Conservation (phyloP, 2,113 vertebrate species). For the Corythaeola cristata region DNA sequence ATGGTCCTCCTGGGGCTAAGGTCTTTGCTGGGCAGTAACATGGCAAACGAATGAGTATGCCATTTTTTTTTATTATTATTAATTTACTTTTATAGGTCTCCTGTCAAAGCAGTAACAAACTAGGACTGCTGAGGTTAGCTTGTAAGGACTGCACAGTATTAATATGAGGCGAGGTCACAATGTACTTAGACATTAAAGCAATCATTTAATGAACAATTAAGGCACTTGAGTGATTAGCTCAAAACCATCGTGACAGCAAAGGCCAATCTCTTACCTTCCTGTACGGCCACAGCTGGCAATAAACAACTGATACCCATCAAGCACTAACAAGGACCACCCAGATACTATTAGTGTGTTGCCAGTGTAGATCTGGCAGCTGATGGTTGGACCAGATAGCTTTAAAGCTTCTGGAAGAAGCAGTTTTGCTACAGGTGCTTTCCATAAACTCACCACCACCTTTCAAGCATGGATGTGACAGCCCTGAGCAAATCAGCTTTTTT, state of each 20-base stretch:
- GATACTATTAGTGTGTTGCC: not conserved
- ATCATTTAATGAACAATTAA: not conserved
- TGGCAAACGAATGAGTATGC: not conserved
- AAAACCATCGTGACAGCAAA: not conserved
- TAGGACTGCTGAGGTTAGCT: not conserved
- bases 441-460: not conserved
- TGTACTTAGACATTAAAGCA: not conserved
- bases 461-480: not conserved
- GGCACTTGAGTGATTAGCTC: not conserved
- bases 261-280: not conserved
- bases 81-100: not conserved
- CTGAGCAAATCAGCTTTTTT: not conserved
- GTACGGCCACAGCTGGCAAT: not conserved
- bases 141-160: not conserved
- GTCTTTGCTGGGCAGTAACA: not conserved
- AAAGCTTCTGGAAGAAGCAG: not conserved
- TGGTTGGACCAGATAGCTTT: not conserved
- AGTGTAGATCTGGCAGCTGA: not conserved
- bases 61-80: not conserved
- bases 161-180: not conserved
- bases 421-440: not conserved
- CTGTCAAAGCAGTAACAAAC: not conserved
- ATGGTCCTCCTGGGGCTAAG: accelerated
- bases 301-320: not conserved
- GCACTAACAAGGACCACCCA: not conserved